phyloP scores from a whole-genome alignment of 2,113 vertebrate species.

The Potamarius usumacintae region DNA sequence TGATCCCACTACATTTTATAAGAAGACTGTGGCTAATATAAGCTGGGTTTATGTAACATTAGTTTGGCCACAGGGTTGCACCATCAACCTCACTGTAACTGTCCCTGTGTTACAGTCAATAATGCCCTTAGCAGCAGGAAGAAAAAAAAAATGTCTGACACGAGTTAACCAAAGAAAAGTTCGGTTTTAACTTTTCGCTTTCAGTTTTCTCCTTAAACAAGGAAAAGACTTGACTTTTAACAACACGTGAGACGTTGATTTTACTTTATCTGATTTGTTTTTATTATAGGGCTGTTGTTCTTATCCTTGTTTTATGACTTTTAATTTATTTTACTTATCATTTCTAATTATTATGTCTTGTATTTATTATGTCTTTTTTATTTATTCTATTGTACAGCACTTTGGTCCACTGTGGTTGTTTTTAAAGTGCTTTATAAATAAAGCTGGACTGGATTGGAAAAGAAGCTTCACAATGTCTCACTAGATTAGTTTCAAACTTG shows the following conservation, averaged over 20 bases:
- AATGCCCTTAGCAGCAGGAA: conserved; percentile 14
- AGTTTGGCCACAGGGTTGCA: conserved; percentile 27
- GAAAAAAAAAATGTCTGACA: not conserved
- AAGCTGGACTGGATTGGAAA: no score
- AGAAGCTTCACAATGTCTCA: not conserved
- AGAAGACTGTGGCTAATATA: conserved; percentile 47
- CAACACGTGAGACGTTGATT: no score
- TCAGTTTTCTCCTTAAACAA: not conserved
- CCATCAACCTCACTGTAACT: conserved; percentile 35
- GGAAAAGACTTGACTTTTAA: not conserved
- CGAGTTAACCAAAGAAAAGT: not conserved
- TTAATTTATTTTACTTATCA: no score
- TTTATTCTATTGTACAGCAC: no score
- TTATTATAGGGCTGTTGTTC: no score
- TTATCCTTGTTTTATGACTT: no score
- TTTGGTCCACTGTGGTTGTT: no score
- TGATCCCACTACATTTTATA: conserved; percentile 35
- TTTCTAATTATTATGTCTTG: no score
- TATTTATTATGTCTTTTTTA: no score
- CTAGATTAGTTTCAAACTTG: conserved; percentile 5
- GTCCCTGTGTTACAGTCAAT: conserved; percentile 16
- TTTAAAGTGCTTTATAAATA: no score
- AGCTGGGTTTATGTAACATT: conserved; percentile 30
- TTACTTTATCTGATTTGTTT: no score
- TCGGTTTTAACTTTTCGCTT: not conserved